Base-by-base conservation (phyloP, 2,113 vertebrate species). In the Calidris pygmaea region DNA sequence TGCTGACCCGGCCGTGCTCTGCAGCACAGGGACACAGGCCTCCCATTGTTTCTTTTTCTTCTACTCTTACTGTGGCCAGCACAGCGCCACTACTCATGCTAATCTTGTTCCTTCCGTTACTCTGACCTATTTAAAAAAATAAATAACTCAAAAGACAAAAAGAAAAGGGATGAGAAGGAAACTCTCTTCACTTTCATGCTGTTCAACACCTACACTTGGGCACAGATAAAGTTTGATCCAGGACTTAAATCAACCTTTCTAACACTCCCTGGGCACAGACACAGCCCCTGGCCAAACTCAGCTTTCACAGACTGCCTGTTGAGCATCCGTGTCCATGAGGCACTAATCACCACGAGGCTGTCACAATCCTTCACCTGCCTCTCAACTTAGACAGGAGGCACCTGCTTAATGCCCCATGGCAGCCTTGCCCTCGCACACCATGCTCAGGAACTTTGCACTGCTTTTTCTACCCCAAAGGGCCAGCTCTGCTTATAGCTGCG, bases 141-240 rank as follows among this genome's bases (percentile, higher is more conserved):
- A 72, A 75, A 35, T 1, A 73, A 21, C 71, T 78, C 50, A 52
- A 37, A 78, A 52, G 71, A 80, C 35, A 58, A 62, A 87, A 65
- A 45, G 60, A 63, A 63, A 23, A 86, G 58, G 65, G 32, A 78
- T 32, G 67, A 95, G 80, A 90, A 92, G 68, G 89, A 55, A 82
- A 32, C 65, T 78, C 68, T 63, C 27, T 73, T 37, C 72, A 87
- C 73, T 87, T 91, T 85, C 66, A 72, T 14, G 68, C 65, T 14
- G 34, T 41, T 89, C 50, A 59, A 65, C 76, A 78, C 73, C 71
- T 67, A 77, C 74, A 35, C 56, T 72, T 37, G 1, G 21, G 66
- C 62, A 81, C 67, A 81, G 80, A 88, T 27, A 18, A 91, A 87
- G 90, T 92, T 92, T 74, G 75, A 90, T 63, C 77, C 73, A 73